These are phyloP conservation scores for Drosophila fungiperda DNA, from an alignment of 2,888 invertebrate species.

Conservation along the genomic window DNA sequence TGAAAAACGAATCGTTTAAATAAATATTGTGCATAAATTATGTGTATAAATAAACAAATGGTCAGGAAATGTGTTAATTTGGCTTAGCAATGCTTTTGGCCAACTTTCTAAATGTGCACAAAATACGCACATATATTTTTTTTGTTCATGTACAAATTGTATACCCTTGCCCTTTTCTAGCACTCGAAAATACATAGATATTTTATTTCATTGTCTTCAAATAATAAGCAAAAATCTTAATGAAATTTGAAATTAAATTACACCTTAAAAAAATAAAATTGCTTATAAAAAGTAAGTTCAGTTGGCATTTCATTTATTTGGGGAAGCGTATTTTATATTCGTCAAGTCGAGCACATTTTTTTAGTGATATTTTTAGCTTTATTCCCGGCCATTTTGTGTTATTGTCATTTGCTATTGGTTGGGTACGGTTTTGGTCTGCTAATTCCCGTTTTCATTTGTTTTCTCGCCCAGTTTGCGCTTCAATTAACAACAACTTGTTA, in stretches of 20 bases:
- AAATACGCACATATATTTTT: constrained; percentile 1
- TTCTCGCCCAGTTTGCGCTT: constrained; percentile 66
- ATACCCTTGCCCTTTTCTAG: background rate
- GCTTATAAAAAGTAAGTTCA: background rate
- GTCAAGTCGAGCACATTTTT: background rate
- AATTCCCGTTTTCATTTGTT: constrained; percentile 64
- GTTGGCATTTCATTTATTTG: accelerated
- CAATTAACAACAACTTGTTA: constrained; percentile 82
- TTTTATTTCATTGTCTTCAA: background rate
- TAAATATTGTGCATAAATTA: constrained; percentile 60
- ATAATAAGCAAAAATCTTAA: background rate
- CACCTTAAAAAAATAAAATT: background rate
- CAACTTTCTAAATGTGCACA: constrained; percentile 67
- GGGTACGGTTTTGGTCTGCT: constrained; percentile 39
- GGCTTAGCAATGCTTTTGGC: constrained; percentile 36
- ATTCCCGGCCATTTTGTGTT: constrained; percentile 65
- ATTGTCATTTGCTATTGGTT: constrained; percentile 58
- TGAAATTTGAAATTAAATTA: background rate
- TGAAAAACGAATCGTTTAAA: constrained; percentile 41
- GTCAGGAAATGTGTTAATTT: constrained; percentile 70
- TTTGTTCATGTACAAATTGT: background rate
- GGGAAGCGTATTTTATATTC: constrained; percentile 13
- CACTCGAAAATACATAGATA: background rate
- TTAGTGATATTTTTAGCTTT: constrained; percentile 2
- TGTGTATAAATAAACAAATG: constrained; percentile 53